phyloP scores from a whole-genome alignment of 2,113 vertebrate species.

The Meles meles region DNA sequence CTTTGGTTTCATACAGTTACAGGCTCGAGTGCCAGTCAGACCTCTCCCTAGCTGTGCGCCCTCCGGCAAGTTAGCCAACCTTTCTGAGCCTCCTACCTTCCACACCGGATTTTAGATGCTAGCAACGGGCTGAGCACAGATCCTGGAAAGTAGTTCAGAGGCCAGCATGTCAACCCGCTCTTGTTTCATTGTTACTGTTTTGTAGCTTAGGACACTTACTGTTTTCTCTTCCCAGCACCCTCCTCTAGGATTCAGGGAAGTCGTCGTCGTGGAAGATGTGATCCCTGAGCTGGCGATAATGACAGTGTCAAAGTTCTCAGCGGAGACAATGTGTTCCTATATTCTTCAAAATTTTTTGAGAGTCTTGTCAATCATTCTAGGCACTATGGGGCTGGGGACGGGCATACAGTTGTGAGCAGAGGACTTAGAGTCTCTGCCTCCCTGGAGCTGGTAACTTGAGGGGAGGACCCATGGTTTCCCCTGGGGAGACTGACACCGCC shows the following conservation, averaged over 20 bases:
- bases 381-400: neutral
- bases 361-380: neutral
- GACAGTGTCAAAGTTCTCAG: neutral
- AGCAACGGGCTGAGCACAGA: neutral
- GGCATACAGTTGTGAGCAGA: neutral
- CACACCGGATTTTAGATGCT: neutral
- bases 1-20: neutral
- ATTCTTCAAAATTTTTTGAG: neutral
- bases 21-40: neutral
- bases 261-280: neutral
- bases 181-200: neutral
- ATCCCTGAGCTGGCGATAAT: neutral
- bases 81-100: neutral
- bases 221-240: neutral
- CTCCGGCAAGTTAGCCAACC: neutral
- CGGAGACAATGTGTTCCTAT: neutral
- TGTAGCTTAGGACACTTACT: neutral
- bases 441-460: neutral
- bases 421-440: neutral
- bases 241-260: neutral
- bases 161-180: neutral
- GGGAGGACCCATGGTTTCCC: neutral
- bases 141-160: neutral
- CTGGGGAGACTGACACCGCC: neutral
- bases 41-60: neutral